A percentile compares a stretch with the other conserved stretches of the same genome.
Evolutionary conservation across 92 coral and sea anemone genomes (phyloP).

Genomic region (Scolanthus callimorphus): DNA sequence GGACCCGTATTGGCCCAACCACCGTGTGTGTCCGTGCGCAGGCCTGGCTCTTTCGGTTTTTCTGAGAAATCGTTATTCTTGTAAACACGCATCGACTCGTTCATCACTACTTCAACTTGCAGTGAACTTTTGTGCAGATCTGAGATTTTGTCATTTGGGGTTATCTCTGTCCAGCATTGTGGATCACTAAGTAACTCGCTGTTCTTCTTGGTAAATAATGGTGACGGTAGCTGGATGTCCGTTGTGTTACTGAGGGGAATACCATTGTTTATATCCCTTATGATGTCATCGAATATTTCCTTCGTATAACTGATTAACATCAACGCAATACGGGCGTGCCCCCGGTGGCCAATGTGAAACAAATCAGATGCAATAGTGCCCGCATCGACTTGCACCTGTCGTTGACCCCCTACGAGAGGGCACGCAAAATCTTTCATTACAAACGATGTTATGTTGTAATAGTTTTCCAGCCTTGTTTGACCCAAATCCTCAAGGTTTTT

Average conservation of each 20-base stretch:
- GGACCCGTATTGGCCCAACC: not conserved
- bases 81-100: not conserved
- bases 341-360: conserved; percentile 25
- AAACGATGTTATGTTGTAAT: conserved; percentile 45
- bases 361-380: conserved; percentile 38
- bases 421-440: conserved; percentile 49
- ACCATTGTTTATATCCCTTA: not conserved
- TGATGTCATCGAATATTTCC: conserved; percentile 1
- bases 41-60: not conserved
- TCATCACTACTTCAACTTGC: not conserved
- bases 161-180: not conserved
- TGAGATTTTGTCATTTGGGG: not conserved
- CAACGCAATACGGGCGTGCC: conserved; percentile 36
- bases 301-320: conserved; percentile 40
- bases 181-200: not conserved
- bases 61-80: not conserved
- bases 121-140: not conserved
- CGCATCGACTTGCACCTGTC: not conserved
- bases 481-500: conserved; percentile 55
- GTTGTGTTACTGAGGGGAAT: not conserved
- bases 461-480: conserved; percentile 28
- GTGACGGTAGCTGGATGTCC: not conserved
- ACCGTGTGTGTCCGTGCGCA: not conserved
- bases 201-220: not conserved
- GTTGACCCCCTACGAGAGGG: conserved; percentile 31